Evolutionary conservation across 2,113 vertebrate species (phyloP).

Genomic region (Atrichornis clamosus): DNA sequence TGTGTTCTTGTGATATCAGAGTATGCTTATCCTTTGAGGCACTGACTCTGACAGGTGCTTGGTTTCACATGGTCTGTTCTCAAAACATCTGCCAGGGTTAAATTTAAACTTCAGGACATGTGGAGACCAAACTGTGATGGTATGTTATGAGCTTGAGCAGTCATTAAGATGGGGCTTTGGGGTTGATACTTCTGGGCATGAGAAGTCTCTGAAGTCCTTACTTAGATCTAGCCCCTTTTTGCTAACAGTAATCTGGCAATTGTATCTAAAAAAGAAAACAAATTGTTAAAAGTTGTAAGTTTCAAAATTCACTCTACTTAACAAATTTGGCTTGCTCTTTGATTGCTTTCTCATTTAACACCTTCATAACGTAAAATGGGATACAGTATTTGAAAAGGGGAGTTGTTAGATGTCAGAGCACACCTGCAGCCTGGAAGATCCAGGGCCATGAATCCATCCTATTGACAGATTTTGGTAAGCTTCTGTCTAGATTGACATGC

Average conservation of each 20-base stretch:
- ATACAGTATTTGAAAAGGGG: background rate
- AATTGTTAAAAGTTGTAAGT: background rate
- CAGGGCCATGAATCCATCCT: background rate
- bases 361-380: background rate
- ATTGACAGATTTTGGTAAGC: background rate
- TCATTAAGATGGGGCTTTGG: background rate
- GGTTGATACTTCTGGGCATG: background rate
- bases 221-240: constrained; percentile 43
- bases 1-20: background rate
- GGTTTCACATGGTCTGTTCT: background rate
- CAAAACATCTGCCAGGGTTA: background rate
- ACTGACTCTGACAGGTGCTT: background rate
- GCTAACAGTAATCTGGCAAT: background rate
- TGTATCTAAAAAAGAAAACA: background rate
- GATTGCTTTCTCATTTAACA: background rate
- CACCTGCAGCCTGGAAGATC: constrained; percentile 45
- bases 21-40: background rate
- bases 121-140: background rate
- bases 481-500: background rate
- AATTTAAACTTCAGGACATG: background rate
- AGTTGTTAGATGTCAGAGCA: background rate
- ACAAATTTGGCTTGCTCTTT: background rate
- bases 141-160: background rate
- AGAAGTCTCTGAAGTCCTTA: constrained; percentile 42
- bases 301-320: background rate